Evolutionary conservation across 1,140 invertebrate genomes (phyloP).

Genomic region (Bombus picipes): DNA sequence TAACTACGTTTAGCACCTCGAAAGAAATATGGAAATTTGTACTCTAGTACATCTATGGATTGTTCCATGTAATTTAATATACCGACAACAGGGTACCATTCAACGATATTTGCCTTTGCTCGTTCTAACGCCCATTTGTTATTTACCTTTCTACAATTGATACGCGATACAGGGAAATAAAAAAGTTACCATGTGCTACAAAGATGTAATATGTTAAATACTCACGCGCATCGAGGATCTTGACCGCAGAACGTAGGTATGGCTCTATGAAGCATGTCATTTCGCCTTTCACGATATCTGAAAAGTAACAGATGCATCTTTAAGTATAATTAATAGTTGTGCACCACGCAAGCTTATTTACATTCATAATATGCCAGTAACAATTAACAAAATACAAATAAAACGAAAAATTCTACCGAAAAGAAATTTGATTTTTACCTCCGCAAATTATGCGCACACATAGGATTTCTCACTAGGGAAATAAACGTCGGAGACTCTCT

Average conservation of each 20-base stretch:
- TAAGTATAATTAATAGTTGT: background rate
- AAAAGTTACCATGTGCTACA: background rate
- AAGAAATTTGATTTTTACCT: slow-evolving; percentile 67
- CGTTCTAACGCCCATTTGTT: slow-evolving; percentile 85
- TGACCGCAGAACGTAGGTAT: slow-evolving; percentile 88
- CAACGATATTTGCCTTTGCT: slow-evolving; percentile 86
- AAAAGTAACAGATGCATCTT: background rate
- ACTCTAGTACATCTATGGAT: slow-evolving; percentile 85
- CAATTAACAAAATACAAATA: no score
- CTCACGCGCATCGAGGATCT: slow-evolving; percentile 85
- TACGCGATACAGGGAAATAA: background rate
- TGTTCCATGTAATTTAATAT: slow-evolving; percentile 86
- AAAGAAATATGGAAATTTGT: slow-evolving; percentile 85
- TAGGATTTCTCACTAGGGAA: slow-evolving; percentile 86
- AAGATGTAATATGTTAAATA: slow-evolving; percentile 21
- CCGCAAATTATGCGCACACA: slow-evolving; percentile 77
- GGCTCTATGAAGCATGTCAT: slow-evolving; percentile 67
- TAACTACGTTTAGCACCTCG: slow-evolving; percentile 83
- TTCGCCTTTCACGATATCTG: slow-evolving; percentile 69
- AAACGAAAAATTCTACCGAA: background rate
- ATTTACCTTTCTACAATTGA: slow-evolving; percentile 83
- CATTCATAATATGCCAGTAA: no score
- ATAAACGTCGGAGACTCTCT: slow-evolving; percentile 86
- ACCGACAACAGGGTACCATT: slow-evolving; percentile 87
- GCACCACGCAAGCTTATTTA: background rate